phyloP scores from a whole-genome alignment of 2,888 invertebrate species.

The Ormyrus pomaceus region DNA sequence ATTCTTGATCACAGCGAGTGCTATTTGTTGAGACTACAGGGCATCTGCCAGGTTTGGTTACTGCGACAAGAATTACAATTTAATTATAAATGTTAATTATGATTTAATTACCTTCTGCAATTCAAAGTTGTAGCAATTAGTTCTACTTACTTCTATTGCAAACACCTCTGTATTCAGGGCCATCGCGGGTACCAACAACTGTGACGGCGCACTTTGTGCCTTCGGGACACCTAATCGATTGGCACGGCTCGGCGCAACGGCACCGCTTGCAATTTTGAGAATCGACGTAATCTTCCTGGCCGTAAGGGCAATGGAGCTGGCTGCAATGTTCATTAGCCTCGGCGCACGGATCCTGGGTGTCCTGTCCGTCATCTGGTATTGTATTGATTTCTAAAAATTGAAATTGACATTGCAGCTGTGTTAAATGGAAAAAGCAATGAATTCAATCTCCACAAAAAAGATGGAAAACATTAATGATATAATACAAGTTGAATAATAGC shows the following conservation, averaged over 20 bases:
- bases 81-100: background rate
- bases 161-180: conserved; percentile 78
- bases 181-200: conserved; percentile 68
- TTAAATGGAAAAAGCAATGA: background rate
- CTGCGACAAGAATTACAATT: conserved; percentile 71
- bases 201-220: conserved; percentile 83
- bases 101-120: background rate
- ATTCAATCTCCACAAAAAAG: background rate
- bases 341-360: conserved; percentile 77
- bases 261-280: conserved; percentile 84
- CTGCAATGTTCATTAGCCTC: conserved; percentile 80
- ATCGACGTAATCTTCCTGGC: conserved; percentile 81
- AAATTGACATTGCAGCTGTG: conserved; percentile 9
- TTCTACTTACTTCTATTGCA: conserved; percentile 83
- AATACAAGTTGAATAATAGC: conserved; percentile 18
- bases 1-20: conserved; percentile 83
- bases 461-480: background rate
- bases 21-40: conserved; percentile 76
- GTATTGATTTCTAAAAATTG: conserved; percentile 53
- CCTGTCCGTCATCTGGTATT: conserved; percentile 66
- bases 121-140: too few species aligned
- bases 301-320: conserved; percentile 83
- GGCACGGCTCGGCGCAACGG: conserved; percentile 86
- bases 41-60: conserved; percentile 83
- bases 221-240: conserved; percentile 78